Evolutionary conservation across 2,888 invertebrate species (phyloP).

Genomic region (Drosophila helvetica): DNA sequence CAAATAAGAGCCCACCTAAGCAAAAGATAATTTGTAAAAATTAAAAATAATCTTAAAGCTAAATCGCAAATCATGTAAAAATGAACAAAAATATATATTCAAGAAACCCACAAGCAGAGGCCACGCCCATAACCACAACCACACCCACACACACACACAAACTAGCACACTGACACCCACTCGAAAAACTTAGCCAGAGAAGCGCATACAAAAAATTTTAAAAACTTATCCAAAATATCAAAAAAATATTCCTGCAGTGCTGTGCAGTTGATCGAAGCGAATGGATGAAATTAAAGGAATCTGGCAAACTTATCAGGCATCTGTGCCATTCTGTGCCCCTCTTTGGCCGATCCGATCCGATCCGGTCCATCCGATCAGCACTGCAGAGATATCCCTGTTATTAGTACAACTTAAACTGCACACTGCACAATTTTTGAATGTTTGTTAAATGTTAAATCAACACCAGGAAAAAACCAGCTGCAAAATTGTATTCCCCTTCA

Average conservation of each 20-base stretch:
- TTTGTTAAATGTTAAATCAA: conserved; percentile 72
- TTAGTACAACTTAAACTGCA: conserved; percentile 81
- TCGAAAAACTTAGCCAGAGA: conserved; percentile 32
- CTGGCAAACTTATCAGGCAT: background rate
- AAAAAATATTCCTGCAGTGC: conserved; percentile 21
- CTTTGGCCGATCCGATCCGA: background rate
- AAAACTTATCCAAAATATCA: conserved; percentile 43
- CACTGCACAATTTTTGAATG: conserved; percentile 79
- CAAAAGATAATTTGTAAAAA: conserved; percentile 55
- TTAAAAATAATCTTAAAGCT: conserved; percentile 69
- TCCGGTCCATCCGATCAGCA: conserved; percentile 3
- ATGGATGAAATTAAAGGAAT: background rate
- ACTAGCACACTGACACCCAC: conserved; percentile 25
- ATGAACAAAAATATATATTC: conserved; percentile 43
- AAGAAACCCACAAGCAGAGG: conserved; percentile 34
- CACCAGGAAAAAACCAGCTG: conserved; percentile 62
- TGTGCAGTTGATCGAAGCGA: conserved; percentile 3
- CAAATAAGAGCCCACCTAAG: conserved; percentile 78
- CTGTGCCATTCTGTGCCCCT: background rate
- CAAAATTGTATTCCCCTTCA: conserved; percentile 72
- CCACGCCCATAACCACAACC: conserved; percentile 12
- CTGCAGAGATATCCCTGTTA: conserved; percentile 50
- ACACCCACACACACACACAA: conserved; percentile 17
- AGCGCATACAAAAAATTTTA: conserved; percentile 28
- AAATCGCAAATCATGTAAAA: conserved; percentile 58